Percentiles rank a stretch among this genome's conserved stretches.
Evolutionary conservation across 2,113 vertebrate genomes (phyloP).

Genomic region (Carassius auratus): DNA sequence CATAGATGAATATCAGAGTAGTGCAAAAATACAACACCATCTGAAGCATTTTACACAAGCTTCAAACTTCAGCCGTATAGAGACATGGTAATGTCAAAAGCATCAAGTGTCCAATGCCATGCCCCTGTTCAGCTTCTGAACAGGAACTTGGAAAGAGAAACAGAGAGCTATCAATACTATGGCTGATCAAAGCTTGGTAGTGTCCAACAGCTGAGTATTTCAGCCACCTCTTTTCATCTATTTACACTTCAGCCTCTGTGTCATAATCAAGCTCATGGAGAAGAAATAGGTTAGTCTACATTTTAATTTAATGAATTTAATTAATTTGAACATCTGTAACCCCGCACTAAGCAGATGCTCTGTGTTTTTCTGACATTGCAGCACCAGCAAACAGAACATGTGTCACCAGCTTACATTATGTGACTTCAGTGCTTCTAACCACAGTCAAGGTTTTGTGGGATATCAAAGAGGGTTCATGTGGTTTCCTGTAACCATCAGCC

Average conservation of each 20-base stretch:
- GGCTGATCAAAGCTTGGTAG: slow-evolving; percentile 18
- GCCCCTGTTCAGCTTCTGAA: neutral
- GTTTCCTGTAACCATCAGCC: slow-evolving; percentile 13
- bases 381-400: slow-evolving; percentile 8
- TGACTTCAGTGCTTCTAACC: slow-evolving; percentile 14
- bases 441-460: slow-evolving; percentile 23
- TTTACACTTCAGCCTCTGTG: slow-evolving; percentile 37
- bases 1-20: too few relatives aligned
- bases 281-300: neutral
- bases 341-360: slow-evolving; percentile 23
- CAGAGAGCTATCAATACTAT: neutral
- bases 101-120: slow-evolving; percentile 12
- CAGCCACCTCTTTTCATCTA: slow-evolving; percentile 30
- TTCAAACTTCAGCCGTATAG: neutral
- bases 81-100: neutral
- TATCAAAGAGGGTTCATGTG: slow-evolving; percentile 19
- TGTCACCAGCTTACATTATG: neutral
- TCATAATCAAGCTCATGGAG: slow-evolving; percentile 15
- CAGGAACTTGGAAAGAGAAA: neutral
- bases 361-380: slow-evolving; percentile 9
- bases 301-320: slow-evolving; percentile 30
- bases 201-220: slow-evolving; percentile 12
- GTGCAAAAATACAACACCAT: neutral
- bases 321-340: slow-evolving; percentile 29
- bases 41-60: neutral